Evolutionary conservation across 2,113 vertebrate genomes (phyloP).

Genomic region (Gnathonemus echidnorhynchus): DNA sequence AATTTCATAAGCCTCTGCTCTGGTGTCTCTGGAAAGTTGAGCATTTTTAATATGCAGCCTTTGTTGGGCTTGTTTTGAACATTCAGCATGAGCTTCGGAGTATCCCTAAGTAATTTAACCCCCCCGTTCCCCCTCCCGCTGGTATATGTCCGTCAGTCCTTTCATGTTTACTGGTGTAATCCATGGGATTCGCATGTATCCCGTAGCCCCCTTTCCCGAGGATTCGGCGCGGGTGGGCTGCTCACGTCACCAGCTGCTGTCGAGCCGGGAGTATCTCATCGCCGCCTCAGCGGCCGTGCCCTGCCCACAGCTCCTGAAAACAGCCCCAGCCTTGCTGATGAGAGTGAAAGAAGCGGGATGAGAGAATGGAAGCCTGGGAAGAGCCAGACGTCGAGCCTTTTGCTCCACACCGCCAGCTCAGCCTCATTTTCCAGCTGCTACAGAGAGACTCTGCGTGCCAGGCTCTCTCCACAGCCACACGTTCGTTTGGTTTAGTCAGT

Average conservation of each 20-base stretch:
- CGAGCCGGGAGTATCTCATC: not conserved
- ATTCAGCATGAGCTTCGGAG: not conserved
- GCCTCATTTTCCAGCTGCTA: not conserved
- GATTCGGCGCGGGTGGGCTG: not conserved
- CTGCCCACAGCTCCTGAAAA: not conserved
- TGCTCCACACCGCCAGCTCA: not conserved
- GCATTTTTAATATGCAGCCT: not conserved
- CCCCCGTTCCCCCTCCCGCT: no score
- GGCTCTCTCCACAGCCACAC: not conserved
- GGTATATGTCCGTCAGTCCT: not conserved
- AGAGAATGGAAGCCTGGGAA: not conserved
- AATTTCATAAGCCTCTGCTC: not conserved
- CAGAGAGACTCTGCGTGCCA: not conserved
- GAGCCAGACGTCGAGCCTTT: not conserved
- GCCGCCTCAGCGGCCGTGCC: not conserved
- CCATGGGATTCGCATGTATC: not conserved
- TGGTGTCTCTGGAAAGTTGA: not conserved
- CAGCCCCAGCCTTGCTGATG: not conserved
- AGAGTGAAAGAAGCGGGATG: not conserved
- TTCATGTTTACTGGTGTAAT: not conserved
- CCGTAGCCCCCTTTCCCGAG: not conserved
- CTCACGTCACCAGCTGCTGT: not conserved
- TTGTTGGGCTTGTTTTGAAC: not conserved
- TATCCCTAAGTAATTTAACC: not conserved
- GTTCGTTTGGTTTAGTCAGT: not conserved